Evolutionary conservation across 2,113 vertebrate species (phyloP).

Genomic region (Acrocephalus arundinaceus): DNA sequence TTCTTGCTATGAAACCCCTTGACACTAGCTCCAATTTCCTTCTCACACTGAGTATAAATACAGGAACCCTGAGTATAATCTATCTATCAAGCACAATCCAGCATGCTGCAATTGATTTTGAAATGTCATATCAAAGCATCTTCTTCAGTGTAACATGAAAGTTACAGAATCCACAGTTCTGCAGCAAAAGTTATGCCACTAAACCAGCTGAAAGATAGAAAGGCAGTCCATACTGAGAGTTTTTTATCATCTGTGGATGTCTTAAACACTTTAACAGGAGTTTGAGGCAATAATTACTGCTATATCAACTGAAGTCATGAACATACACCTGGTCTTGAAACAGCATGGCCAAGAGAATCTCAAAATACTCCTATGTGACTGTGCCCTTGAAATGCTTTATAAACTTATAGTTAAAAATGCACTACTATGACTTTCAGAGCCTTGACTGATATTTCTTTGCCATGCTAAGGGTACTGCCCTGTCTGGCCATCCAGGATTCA

Average conservation of each 20-base stretch:
- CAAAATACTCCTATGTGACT: background rate
- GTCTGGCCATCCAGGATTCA: fast-evolving
- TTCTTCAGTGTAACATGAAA: background rate
- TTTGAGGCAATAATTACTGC: background rate
- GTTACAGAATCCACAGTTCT: background rate
- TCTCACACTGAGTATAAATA: background rate
- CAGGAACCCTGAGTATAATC: background rate
- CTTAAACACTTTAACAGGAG: background rate
- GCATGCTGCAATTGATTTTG: background rate
- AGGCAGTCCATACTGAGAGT: background rate
- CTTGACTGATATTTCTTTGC: background rate
- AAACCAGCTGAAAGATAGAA: background rate
- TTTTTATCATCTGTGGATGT: background rate
- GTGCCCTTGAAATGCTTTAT: background rate
- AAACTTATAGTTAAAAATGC: background rate
- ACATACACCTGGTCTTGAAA: background rate
- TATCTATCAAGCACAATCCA: background rate
- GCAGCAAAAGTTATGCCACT: background rate
- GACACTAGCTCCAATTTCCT: background rate
- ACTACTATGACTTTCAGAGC: background rate
- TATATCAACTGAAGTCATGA: background rate
- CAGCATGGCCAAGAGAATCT: background rate
- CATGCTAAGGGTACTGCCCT: too few species aligned
- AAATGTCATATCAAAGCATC: background rate
- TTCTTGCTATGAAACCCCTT: background rate